Percentiles rank a stretch among this genome's conserved stretches.
Evolutionary conservation across 1,140 invertebrate genomes (phyloP).

Genomic region (Kradibia gibbosae): DNA sequence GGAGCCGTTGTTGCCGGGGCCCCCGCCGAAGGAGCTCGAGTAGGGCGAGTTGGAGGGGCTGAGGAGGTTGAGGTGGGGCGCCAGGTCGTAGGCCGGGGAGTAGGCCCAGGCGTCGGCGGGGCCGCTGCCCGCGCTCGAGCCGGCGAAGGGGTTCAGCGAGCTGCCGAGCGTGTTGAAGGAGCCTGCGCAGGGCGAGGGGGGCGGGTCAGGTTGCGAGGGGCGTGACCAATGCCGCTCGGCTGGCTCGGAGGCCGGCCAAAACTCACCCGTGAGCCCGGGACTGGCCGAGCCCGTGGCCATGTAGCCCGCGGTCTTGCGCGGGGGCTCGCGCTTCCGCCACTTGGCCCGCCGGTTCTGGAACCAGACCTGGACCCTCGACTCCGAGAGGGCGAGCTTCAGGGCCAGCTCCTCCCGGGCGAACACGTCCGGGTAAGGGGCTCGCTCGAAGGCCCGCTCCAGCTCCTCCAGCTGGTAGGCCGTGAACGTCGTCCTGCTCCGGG

Average conservation of each 20-base stretch:
- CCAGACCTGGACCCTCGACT: slow-evolving; percentile 95
- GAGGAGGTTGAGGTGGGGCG: slow-evolving; percentile 80
- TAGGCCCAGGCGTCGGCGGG: slow-evolving; percentile 84
- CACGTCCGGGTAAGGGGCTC: slow-evolving; percentile 96
- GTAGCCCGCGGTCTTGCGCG: slow-evolving; percentile 90
- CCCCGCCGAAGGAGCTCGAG: slow-evolving; percentile 72
- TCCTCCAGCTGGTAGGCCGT: slow-evolving; percentile 96
- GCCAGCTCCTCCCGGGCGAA: slow-evolving; percentile 96
- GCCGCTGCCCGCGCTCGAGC: slow-evolving; percentile 74
- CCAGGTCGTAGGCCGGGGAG: slow-evolving; percentile 82
- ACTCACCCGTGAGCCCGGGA: slow-evolving; percentile 72
- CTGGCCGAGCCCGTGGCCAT: slow-evolving; percentile 72
- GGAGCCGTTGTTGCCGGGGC: slow-evolving; percentile 59
- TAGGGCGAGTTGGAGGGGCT: slow-evolving; percentile 81
- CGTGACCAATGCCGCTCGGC: too few species aligned
- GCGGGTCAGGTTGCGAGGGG: not conserved
- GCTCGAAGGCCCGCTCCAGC: slow-evolving; percentile 92
- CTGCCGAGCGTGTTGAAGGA: slow-evolving; percentile 78
- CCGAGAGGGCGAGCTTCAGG: slow-evolving; percentile 89
- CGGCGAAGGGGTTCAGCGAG: slow-evolving; percentile 78
- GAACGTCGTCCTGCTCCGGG: slow-evolving; percentile 90
- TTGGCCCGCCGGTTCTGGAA: slow-evolving; percentile 97
- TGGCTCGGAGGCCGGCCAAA: not conserved
- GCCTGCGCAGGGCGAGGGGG: slow-evolving; percentile 59
- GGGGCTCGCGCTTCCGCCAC: slow-evolving; percentile 98